phyloP scores from a whole-genome alignment of 2,113 vertebrate genomes.

The Callipepla squamata region DNA sequence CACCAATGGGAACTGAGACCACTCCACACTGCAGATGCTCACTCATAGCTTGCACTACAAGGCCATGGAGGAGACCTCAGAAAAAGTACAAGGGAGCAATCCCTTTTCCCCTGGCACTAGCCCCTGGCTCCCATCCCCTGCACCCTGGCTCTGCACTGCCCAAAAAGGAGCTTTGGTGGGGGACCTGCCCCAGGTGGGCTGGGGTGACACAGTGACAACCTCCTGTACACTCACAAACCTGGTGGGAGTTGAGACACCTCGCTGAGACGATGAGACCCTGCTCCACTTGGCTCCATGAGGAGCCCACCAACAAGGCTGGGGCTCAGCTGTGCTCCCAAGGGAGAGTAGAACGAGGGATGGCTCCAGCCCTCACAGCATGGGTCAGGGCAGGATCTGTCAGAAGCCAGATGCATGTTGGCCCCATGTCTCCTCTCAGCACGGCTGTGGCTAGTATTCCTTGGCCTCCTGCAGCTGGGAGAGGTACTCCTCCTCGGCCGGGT shows the following conservation, averaged over 20 bases:
- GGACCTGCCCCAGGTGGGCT: neutral
- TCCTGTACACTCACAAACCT: neutral
- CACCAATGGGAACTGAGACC: neutral
- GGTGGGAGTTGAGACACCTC: neutral
- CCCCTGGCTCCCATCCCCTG: neutral
- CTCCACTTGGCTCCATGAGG: neutral
- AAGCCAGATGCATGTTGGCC: neutral
- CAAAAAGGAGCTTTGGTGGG: neutral
- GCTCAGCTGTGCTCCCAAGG: neutral
- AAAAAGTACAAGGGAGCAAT: neutral
- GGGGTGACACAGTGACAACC: neutral
- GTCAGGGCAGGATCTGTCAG: neutral
- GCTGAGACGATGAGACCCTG: neutral
- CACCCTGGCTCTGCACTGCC: neutral
- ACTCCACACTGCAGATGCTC: neutral
- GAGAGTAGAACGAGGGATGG: neutral
- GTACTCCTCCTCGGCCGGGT: slow-evolving; percentile 87
- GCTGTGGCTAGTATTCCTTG: slow-evolving; percentile 83
- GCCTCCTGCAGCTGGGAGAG: slow-evolving; percentile 91
- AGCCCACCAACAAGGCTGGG: neutral
- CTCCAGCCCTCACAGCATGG: neutral
- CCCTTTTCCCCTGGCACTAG: neutral
- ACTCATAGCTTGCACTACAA: neutral
- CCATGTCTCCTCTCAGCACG: neutral
- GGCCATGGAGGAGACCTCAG: neutral